A percentile compares a stretch with the other conserved stretches of the same genome.
Conservation (phyloP, 2,888 invertebrate genomes). For the Hemithea aestivaria region DNA sequence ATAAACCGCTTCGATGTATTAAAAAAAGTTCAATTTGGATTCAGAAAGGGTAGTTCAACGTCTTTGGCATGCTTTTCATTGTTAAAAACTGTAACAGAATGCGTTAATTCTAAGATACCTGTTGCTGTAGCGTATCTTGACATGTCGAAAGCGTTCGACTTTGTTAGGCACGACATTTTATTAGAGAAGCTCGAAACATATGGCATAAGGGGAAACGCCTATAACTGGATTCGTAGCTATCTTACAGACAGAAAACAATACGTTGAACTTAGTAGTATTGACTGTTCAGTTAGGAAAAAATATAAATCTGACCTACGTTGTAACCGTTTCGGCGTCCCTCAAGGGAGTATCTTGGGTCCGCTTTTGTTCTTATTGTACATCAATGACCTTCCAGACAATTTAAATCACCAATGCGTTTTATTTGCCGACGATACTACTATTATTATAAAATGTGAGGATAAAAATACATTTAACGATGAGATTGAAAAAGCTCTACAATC, state of each 20-base stretch:
- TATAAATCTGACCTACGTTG: not conserved
- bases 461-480: not conserved
- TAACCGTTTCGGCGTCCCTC: not conserved
- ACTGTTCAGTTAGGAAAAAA: not conserved
- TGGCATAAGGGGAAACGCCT: not conserved
- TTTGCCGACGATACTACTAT: not conserved
- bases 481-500: too few species aligned
- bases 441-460: not conserved
- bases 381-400: not conserved
- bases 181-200: not conserved
- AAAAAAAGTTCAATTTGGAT: too few species aligned
- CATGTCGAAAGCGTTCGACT: not conserved
- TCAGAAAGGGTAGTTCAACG: not conserved
- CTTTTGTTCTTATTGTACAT: not conserved
- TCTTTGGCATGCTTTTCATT: not conserved
- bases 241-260: not conserved
- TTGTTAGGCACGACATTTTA: not conserved
- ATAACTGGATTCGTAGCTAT: not conserved
- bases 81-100: not conserved
- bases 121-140: not conserved
- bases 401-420: not conserved
- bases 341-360: not conserved
- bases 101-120: not conserved
- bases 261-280: too few species aligned
- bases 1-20: too few species aligned